Percentiles rank a stretch among this genome's conserved stretches.
phyloP scores from a whole-genome alignment of 2,797 vertebrate genomes.

The Anisognathus igniventris region DNA sequence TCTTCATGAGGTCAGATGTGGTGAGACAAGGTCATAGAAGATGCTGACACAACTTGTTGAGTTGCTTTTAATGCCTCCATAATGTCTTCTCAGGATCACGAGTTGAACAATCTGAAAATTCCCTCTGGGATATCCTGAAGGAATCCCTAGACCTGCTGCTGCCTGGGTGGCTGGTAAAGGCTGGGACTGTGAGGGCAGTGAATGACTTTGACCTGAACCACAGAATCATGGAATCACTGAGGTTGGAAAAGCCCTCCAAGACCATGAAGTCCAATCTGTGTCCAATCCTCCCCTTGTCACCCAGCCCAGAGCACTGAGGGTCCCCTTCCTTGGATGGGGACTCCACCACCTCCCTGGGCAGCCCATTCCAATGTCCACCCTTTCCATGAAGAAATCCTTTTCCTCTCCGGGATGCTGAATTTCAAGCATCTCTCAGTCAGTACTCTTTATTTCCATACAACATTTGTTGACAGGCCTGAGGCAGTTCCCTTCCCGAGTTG shows the following conservation, averaged over 20 bases:
- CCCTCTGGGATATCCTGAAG: neutral
- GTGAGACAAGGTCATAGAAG: neutral
- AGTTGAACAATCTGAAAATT: neutral
- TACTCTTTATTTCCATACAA: neutral
- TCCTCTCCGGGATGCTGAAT: neutral
- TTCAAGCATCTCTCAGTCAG: neutral
- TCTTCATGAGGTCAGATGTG: neutral
- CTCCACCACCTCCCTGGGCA: neutral
- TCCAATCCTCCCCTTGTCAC: neutral
- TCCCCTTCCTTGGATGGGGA: neutral
- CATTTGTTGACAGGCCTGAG: neutral
- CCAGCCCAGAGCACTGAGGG: neutral
- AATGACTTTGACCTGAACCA: neutral
- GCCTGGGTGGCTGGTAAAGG: neutral
- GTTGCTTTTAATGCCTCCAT: neutral
- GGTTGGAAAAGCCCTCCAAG: neutral
- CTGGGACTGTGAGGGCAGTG: neutral
- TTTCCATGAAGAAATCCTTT: neutral
- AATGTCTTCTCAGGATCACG: neutral
- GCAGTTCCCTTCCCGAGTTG: neutral
- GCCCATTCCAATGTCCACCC: neutral
- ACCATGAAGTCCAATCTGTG: neutral
- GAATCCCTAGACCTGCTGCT: rapidly evolving
- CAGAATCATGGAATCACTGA: rapidly evolving
- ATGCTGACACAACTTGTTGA: neutral